Base-by-base conservation (phyloP, 2,113 vertebrate genomes). In the Rhombomys opimus region DNA sequence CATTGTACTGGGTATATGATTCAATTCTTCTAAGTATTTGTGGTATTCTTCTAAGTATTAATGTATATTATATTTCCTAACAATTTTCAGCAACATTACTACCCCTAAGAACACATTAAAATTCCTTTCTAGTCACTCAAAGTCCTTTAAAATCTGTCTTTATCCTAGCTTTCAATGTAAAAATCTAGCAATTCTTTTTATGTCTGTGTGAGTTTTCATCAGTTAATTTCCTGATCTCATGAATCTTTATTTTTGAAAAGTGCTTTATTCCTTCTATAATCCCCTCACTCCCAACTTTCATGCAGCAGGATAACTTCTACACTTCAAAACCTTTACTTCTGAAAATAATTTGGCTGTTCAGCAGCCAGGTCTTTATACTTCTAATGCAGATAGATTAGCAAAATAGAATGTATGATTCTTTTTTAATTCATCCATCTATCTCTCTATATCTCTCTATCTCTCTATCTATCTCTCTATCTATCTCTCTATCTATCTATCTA, bases 121-220 rank as follows among this genome's bases (percentile, higher is more conserved):
- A 87, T 67, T 65, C 20, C 23, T 73, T 94, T 86, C 17, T 18
- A 17, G n/a, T 15, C 35, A 89, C 4, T 89, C 22, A 52, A 85
- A 68, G 52, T 52, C 52, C n/a, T 72, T 93, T 84, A 68, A 95
- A 97, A 87, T 87, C n/a, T 95, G 6, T 38, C 30, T 96, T 95
- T 76, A 85, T 67, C n/a, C 38, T 80, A 76, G 61, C 17, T 80
- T 89, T 96, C 61, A 35, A 57, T 12, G 14, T 76, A 92, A 92
- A 46, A 92, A 59, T 57, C 32, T 84, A 73, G 65, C 92, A 84
- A 84, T 93, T 5, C 5, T 52, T 70, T 92, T 72, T 38, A 59
- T 23, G n/a, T 38, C 6, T 85, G 22, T 80, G 75, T 90, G 59
- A 94, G 25, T 61, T 67, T 22, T 61, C 68, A 76, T 87, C 68